A percentile compares a stretch with the other conserved stretches of the same genome.
phyloP scores from a whole-genome alignment of 2,113 vertebrate genomes.

The Ginglymostoma cirratum region DNA sequence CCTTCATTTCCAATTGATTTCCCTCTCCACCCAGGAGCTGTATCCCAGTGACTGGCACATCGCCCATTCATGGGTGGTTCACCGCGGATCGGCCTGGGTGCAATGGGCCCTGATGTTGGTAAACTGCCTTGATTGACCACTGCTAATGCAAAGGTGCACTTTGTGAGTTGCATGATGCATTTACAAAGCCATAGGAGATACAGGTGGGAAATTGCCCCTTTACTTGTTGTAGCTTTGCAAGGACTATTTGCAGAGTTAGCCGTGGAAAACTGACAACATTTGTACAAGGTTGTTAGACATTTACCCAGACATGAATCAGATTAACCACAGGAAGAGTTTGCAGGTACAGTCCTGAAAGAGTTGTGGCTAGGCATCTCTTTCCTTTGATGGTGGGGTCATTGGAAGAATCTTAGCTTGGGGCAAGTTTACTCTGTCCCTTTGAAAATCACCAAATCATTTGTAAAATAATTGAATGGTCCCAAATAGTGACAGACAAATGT shows the following conservation, averaged over 20 bases:
- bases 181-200: neutral
- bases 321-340: neutral
- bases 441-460: neutral
- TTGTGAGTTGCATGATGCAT: neutral
- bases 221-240: neutral
- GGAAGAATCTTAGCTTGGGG: neutral
- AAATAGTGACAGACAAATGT: neutral
- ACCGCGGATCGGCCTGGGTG: neutral
- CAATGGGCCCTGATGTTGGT: no score
- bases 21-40: neutral
- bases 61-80: accelerated
- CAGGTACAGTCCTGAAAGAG: neutral
- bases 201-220: neutral
- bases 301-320: neutral
- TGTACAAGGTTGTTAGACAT: neutral
- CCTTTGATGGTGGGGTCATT: neutral
- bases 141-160: neutral
- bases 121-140: neutral
- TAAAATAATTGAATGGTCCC: neutral
- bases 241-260: neutral
- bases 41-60: neutral
- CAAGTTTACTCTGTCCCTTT: neutral
- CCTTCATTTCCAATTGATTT: neutral
- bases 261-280: neutral
- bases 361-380: neutral